A percentile compares a stretch with the other conserved stretches of the same genome.
Conservation (phyloP, 2,113 vertebrate genomes). For the Leptosomus discolor region DNA sequence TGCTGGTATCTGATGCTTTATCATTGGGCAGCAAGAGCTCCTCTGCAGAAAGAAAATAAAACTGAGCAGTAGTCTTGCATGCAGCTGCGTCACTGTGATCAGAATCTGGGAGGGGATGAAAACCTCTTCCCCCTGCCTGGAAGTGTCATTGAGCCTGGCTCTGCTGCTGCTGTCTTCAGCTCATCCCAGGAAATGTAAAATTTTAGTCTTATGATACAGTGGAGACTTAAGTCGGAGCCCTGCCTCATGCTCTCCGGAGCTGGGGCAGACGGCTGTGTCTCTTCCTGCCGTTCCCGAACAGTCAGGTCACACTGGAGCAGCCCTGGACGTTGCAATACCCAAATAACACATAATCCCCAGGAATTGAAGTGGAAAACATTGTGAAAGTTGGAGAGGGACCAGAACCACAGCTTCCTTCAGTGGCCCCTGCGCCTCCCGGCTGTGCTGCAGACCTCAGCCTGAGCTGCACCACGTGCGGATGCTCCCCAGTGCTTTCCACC, state of each 20-base stretch:
- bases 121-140: background rate
- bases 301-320: background rate
- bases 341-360: background rate
- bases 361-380: background rate
- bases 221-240: background rate
- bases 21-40: background rate
- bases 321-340: background rate
- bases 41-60: background rate
- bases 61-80: background rate
- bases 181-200: background rate
- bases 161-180: background rate
- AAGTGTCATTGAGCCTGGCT: background rate
- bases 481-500: fast-evolving
- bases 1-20: background rate
- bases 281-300: background rate
- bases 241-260: background rate
- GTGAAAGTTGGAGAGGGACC: background rate
- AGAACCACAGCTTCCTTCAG: fast-evolving
- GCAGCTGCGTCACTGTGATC: fast-evolving
- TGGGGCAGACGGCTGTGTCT: background rate
- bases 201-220: background rate
- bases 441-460: background rate
- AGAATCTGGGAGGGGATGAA: too few relatives aligned
- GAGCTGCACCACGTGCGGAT: fast-evolving
- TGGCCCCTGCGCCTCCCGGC: fast-evolving